Evolutionary conservation across 2,888 invertebrate species (phyloP), one percentile per base, ranked within the genome.

Genomic region (Dryomyza anilis): DNA sequence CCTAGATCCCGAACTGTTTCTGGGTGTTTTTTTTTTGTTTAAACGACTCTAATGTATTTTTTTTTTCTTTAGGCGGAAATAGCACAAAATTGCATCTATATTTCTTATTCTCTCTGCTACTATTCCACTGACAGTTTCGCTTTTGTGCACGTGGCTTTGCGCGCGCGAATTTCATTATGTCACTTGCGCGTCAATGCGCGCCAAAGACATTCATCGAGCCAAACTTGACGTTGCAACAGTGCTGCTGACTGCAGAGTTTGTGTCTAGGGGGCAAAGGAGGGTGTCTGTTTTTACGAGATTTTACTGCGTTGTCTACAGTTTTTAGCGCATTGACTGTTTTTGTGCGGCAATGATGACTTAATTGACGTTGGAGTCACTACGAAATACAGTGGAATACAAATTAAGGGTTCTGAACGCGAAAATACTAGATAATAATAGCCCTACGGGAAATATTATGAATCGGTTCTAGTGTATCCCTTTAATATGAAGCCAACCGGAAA

Each of bases 291-390:
- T 25, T 12, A 1, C n/a, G 25, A 2, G 3, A n/a, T 55, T 30
- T 55, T 16, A 10, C 4, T 12, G 29, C 36, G 16, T 33, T 19
- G 33, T 53, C 21, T 1, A 16, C 23, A 12, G 10, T 25, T 23
- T 25, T 50, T 12, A 23, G 48, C 48, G 23, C 46, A 16, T 10
- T 19, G n/a, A 39, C 3, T 52, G 43, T 52, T 39, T 39, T 39
- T 52, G 39, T 29, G 21, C 19, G 52, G 61, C 68, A 68, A 66
- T 69, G 66, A 71, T 71, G 70, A 64, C 68, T 72, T 71, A 71
- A 72, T 72, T 71, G 68, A 66, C 68, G 66, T 63, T 64, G n/a
- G n/a, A n/a, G n/a, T n/a, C n/a, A n/a, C n/a, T n/a, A n/a, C n/a
- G n/a, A n/a, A n/a, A n/a, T n/a, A n/a, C n/a, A n/a, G n/a, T n/a